Evolutionary conservation across 2,113 vertebrate genomes (phyloP), one percentile per base, ranked within the genome.

Genomic region (Leptobrachium ailaonicum): DNA sequence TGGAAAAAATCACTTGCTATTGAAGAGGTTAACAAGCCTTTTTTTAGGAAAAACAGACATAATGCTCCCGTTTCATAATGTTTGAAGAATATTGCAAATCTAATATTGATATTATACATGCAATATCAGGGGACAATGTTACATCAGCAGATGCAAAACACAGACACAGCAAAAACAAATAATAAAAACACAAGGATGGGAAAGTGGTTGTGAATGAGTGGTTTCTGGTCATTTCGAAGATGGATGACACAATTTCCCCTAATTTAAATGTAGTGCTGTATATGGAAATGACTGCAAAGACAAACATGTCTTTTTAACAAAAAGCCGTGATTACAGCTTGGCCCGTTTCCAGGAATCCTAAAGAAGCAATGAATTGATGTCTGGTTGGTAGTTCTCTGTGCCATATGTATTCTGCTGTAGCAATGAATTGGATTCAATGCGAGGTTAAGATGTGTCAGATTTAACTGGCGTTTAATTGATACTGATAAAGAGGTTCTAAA

Each of bases 401-500:
- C 94, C 94, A 95, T 95, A 95, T 95, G 94, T 92, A 92, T 92
- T 92, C 92, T 92, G 88, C 92, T 93, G 92, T 91, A 91, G 91
- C 89, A 86, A 88, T 90, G 92, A 94, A 93, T 92, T 89, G 87
- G 91, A 93, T 92, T 93, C 94, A 94, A 92, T 72, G 83, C 88
- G 92, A 89, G 95, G 95, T 95, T 94, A 96, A 94, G 92, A 92
- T 94, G 91, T 94, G 95, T 95, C 95, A 94, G 75, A 93, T 92
- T 92, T 94, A 95, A 95, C 95, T 94, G 91, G 92, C 92, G 93
- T 92, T 95, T 95, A 95, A 95, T 95, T 95, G 94, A 94, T 94
- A 91, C 86, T 93, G 90, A 92, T 92, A 94, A 92, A 91, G 91
- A 91, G 90, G 89, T 86, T 92, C 90, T 92, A 93, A 92, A 93